Conservation (phyloP, 2,113 vertebrate genomes). For the Thamnophis sirtalis region DNA sequence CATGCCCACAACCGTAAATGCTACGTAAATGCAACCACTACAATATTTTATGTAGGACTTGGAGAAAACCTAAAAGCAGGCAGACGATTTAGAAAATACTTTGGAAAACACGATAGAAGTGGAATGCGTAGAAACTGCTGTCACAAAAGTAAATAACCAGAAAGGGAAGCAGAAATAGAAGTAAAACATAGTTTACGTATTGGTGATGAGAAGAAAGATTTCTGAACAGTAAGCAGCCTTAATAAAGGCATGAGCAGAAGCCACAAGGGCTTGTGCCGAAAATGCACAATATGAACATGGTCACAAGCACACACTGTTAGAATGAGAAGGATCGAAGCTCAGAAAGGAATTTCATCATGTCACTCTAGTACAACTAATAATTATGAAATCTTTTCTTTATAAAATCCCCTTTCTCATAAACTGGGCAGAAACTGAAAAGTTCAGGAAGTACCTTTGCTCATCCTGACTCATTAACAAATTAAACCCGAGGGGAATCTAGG, state of each 20-base stretch:
- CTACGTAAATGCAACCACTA: neutral
- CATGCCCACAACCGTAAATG: neutral
- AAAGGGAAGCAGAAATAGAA: neutral
- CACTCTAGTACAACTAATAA: neutral
- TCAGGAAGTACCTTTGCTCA: neutral
- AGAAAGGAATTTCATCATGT: neutral
- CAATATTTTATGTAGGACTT: neutral
- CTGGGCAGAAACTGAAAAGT: neutral
- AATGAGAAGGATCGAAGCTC: neutral
- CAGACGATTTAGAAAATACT: neutral
- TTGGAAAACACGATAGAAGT: neutral
- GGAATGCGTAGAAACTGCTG: neutral
- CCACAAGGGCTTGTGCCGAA: neutral
- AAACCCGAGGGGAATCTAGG: constrained; percentile 3
- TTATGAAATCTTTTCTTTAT: neutral
- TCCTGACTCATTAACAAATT: neutral
- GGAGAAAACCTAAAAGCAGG: neutral
- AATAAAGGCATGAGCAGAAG: neutral
- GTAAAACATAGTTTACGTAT: neutral
- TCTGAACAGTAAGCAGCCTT: neutral
- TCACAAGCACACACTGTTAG: neutral
- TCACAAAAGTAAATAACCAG: neutral
- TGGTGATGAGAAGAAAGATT: neutral
- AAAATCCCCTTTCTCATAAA: neutral
- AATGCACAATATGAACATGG: neutral